Conservation (phyloP, 2,888 invertebrate species). For the Sesia bembeciformis region DNA sequence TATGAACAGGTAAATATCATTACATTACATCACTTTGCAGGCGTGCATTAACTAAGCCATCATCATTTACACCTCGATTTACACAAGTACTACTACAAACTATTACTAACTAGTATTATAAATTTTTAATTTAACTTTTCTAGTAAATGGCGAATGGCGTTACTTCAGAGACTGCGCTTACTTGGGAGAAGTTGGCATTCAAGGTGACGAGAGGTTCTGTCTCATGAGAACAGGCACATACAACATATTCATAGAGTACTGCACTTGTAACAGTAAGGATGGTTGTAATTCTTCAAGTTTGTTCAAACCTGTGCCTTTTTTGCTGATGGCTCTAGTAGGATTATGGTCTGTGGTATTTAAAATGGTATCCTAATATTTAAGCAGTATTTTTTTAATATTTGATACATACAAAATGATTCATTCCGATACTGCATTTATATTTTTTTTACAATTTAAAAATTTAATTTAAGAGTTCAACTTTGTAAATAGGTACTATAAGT, state of each 20-base stretch:
- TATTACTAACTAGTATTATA: neutral
- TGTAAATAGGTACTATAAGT: too few species aligned
- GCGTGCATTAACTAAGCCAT: too few species aligned
- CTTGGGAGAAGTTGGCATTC: constrained; percentile 91
- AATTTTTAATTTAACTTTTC: constrained; percentile 15
- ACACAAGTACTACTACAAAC: neutral
- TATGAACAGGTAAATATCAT: neutral
- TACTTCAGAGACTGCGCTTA: constrained; percentile 92
- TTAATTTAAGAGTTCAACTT: too few species aligned
- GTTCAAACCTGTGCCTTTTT: constrained; percentile 36
- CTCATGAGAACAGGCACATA: constrained; percentile 92
- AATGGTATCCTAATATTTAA: too few species aligned
- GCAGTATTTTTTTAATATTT: too few species aligned
- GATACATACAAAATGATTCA: too few species aligned
- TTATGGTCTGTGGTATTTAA: constrained; percentile 6
- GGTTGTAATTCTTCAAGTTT: constrained; percentile 84
- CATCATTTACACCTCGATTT: neutral
- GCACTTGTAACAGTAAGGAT: constrained; percentile 94
- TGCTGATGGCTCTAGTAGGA: constrained; percentile 14
- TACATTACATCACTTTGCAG: neutral
- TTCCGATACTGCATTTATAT: too few species aligned
- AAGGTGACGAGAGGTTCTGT: constrained; percentile 92
- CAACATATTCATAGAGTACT: constrained; percentile 95
- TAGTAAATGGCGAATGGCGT: constrained; percentile 91
- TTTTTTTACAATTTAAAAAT: too few species aligned